Evolutionary conservation across 1,140 invertebrate species (phyloP), one percentile per base, ranked within the genome.

Genomic region (Drosophila punjabiensis): DNA sequence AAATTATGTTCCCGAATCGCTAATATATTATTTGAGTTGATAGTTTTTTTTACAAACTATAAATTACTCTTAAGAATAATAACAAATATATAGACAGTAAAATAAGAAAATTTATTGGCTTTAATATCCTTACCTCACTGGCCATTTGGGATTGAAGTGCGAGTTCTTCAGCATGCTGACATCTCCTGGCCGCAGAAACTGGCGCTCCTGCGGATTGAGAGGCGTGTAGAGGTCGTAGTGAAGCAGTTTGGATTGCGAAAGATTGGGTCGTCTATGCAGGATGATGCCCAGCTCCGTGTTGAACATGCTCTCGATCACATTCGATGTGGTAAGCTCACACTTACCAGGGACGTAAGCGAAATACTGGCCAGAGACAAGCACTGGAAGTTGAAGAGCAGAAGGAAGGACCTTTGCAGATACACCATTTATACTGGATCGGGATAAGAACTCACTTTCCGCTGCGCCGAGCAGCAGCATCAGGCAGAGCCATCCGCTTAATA

Each of bases 81-180:
- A 45, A 20, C 14, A 0, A 7, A 0, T 32, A 10, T 43, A 4
- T 5, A 7, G 8, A n/a, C 3, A n/a, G 16, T 47, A 20, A 11
- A n/a, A 18, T 14, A 14, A 14, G 3, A 24, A 1, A 48, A 28
- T 16, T 16, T 9, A 28, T 50, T 28, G 4, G 1, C 13, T 1
- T 4, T 24, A 48, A 8, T 33, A 14, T 8, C 59, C 74, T 55
- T 24, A 92, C 92, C 92, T 88, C 7, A 93, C 77, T 32, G 90
- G 91, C 77, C 92, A 93, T 20, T 79, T 89, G 13, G 73, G 16
- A 89, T 94, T 91, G 16, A 94, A 94, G 52, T 81, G 62, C 3
- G 93, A 94, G 0, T 66, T 76, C 67, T 55, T 74, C 8, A 92
- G 77, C 50, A 58, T 50, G 14, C 39, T 61, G 10, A 80, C 10